Evolutionary conservation across 2,797 vertebrate genomes (phyloP), one percentile per base, ranked within the genome.

Genomic region (Pteropus rufus): DNA sequence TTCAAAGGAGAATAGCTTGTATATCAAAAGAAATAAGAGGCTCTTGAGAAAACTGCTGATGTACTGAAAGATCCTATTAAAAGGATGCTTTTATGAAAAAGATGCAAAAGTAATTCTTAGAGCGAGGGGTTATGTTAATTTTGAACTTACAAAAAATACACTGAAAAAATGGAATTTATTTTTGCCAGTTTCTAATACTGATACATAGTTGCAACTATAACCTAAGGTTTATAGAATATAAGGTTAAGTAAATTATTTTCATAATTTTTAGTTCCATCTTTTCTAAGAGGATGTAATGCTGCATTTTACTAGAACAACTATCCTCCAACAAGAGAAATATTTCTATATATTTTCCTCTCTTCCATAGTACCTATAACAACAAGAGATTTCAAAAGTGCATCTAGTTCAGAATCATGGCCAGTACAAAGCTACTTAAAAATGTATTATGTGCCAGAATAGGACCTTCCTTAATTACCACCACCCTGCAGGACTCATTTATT

Each of bases 91-190:
- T 76, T 62, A 39, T 23, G 26, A 75, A 58, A 0, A 11, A 39
- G n/a, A 5, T 64, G 10, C 15, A 80, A 70, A 88, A 75, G 16
- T n/a, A 26, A n/a, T 31, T 23, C 21, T 4, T 39, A 11, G 56
- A 73, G 6, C 9, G 16, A 89, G 82, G n/a, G 14, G 23, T 81
- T 91, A 85, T 0, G 2, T 4, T 76, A 75, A 89, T 10, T 86
- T 62, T 85, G 70, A 96, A 79, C 15, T 95, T 39, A 89, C 58
- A 62, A 62, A 96, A 92, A 93, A 44, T 26, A 58, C 5, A 12
- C 39, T 29, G 12, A 65, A 81, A 89, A 83, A n/a, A 2, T n/a
- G 1, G 5, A 77, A 87, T 44, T 36, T 85, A 39, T 64, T 49
- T 77, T 75, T 41, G 4, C 64, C 34, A 41, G 29, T 73, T 87